These are phyloP conservation scores for Apotomis betuletana DNA, from an alignment of 2,888 invertebrate species.

Conservation along the genomic window DNA sequence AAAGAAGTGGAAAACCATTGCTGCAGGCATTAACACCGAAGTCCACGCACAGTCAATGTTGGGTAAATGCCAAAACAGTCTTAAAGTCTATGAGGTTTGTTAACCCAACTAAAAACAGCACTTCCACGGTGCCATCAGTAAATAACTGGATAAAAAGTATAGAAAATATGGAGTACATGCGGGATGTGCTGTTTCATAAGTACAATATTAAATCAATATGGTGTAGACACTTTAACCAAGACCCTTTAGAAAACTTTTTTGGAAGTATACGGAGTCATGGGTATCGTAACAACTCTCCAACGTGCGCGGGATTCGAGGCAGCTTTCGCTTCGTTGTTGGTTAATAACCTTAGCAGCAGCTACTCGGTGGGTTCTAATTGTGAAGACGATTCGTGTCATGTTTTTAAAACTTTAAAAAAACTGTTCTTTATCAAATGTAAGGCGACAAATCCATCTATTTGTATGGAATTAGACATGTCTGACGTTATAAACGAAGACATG, in stretches of 20 bases:
- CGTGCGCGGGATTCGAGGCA: not conserved
- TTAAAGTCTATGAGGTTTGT: not conserved
- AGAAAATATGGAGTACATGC: not conserved
- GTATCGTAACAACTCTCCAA: not conserved
- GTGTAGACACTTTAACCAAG: not conserved
- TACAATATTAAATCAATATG: not conserved
- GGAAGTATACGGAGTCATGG: conserved; percentile 1
- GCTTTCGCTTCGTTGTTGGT: not conserved
- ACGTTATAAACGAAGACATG: no score
- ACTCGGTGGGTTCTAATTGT: not conserved
- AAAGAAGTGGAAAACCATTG: not conserved
- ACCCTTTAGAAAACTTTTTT: not conserved
- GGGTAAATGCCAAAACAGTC: not conserved
- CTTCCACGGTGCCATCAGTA: not conserved
- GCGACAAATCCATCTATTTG: no score
- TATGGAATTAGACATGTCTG: no score
- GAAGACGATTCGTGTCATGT: not conserved
- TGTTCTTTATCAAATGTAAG: no score
- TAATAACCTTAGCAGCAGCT: not conserved
- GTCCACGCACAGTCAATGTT: not conserved
- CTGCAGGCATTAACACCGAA: not conserved
- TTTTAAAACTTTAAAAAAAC: no score
- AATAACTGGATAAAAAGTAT: not conserved
- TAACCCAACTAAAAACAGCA: not conserved
- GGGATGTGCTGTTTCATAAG: not conserved